Conservation (phyloP, 2,113 vertebrate genomes). For the Pelmatolapia mariae region DNA sequence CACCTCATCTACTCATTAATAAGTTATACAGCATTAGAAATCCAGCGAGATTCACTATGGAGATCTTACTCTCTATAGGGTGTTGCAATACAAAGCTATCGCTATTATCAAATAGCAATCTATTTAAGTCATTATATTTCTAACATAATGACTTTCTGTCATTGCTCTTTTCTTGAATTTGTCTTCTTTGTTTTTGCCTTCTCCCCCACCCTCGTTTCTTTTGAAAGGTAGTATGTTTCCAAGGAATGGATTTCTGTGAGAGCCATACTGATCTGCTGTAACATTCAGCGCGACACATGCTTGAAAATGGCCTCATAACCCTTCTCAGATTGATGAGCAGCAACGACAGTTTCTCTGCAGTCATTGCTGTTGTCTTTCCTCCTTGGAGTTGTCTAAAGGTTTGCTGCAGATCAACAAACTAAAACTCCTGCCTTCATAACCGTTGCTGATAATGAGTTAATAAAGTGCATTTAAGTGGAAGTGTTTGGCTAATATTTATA, state of each 20-base stretch:
- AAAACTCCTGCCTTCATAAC: not conserved
- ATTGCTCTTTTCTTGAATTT: conserved; percentile 28
- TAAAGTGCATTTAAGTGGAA: not conserved
- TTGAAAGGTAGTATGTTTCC: conserved; percentile 6
- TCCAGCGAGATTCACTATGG: conserved; percentile 24
- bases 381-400: not conserved
- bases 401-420: not conserved
- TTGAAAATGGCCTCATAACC: not conserved
- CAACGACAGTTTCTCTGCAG: not conserved
- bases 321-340: not conserved
- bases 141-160: conserved; percentile 46
- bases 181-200: not conserved
- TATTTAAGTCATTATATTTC: conserved; percentile 46
- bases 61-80: conserved; percentile 25
- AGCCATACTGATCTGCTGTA: not conserved
- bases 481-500: not conserved
- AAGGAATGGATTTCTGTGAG: conserved; percentile 12
- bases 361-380: not conserved
- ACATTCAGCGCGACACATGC: conserved; percentile 23
- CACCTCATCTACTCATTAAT: conserved; percentile 58
- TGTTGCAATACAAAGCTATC: conserved; percentile 55
- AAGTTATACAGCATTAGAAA: conserved; percentile 60
- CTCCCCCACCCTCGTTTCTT: conserved; percentile 15
- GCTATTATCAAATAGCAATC: conserved; percentile 36
- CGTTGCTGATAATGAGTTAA: not conserved